Conservation (phyloP, 2,113 vertebrate genomes). For the Trematomus loennbergii region DNA sequence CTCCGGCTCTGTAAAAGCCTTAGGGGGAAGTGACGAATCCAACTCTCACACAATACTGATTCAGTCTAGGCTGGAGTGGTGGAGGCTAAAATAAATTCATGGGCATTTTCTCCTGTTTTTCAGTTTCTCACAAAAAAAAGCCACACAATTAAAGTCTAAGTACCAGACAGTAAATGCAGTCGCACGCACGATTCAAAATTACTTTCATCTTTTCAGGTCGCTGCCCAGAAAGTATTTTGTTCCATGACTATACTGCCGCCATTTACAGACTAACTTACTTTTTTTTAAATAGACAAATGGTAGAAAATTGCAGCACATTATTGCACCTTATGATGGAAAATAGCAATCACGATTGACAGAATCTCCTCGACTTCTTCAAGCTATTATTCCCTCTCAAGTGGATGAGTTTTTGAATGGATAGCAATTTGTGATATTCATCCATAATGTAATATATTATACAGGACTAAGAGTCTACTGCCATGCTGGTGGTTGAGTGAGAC, state of each 20-base stretch:
- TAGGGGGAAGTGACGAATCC: neutral
- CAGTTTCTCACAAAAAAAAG: neutral
- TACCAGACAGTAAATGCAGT: neutral
- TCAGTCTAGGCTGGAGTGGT: slow-evolving; percentile 24
- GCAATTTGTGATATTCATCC: neutral
- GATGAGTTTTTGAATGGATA: neutral
- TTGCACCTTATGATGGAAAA: neutral
- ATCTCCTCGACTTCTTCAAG: neutral
- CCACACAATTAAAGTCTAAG: slow-evolving; percentile 3
- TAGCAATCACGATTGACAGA: neutral
- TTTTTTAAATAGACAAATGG: neutral
- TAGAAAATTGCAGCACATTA: neutral
- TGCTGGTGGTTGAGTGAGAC: neutral
- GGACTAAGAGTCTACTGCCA: no score
- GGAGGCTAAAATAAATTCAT: slow-evolving; percentile 4
- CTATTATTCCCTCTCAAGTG: neutral
- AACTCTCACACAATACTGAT: slow-evolving; percentile 44
- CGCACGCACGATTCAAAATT: neutral
- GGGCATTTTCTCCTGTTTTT: slow-evolving; percentile 30
- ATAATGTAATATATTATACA: neutral
- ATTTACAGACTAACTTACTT: neutral
- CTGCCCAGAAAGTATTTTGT: neutral
- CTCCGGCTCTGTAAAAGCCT: slow-evolving; percentile 32
- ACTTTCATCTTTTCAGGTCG: slow-evolving; percentile 16
- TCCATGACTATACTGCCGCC: slow-evolving; percentile 1